Percentiles rank a stretch among this genome's conserved stretches.
Conservation (phyloP, 2,113 vertebrate genomes). For the Cyphomyrus discorhynchus region DNA sequence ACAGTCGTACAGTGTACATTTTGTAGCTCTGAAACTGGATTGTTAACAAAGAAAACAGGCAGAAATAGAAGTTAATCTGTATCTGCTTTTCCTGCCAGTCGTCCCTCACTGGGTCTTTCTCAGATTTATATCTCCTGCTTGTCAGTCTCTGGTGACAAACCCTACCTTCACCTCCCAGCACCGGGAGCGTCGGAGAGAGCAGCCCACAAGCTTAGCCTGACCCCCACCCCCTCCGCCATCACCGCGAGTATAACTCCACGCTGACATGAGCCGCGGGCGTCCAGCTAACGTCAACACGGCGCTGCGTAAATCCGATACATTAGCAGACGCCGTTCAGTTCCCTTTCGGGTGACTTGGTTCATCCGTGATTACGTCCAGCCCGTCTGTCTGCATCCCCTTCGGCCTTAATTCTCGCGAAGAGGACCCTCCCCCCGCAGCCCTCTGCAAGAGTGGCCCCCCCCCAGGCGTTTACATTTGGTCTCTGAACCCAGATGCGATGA, state of each 20-base stretch:
- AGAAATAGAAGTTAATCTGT: neutral
- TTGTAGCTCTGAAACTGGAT: neutral
- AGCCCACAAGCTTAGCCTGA: neutral
- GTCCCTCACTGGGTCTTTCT: neutral
- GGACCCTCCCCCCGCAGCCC: neutral
- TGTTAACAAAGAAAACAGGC: neutral
- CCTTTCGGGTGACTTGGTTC: neutral
- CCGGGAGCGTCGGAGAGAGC: constrained; percentile 2
- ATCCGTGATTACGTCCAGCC: neutral
- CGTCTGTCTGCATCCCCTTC: neutral
- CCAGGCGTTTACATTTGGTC: neutral
- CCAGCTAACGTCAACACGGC: neutral
- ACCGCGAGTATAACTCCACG: neutral
- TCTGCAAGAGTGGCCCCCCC: neutral
- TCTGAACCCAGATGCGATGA: neutral
- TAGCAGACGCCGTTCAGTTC: neutral
- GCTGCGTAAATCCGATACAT: neutral
- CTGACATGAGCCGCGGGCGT: neutral
- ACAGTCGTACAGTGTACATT: neutral
- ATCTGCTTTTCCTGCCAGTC: neutral
- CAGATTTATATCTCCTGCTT: neutral
- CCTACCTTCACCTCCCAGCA: constrained; percentile 16
- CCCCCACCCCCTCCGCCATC: neutral
- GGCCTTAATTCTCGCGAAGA: neutral
- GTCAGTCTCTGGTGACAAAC: constrained; percentile 12